Base-by-base conservation (phyloP, 2,113 vertebrate genomes). In the Cavia aperea region DNA sequence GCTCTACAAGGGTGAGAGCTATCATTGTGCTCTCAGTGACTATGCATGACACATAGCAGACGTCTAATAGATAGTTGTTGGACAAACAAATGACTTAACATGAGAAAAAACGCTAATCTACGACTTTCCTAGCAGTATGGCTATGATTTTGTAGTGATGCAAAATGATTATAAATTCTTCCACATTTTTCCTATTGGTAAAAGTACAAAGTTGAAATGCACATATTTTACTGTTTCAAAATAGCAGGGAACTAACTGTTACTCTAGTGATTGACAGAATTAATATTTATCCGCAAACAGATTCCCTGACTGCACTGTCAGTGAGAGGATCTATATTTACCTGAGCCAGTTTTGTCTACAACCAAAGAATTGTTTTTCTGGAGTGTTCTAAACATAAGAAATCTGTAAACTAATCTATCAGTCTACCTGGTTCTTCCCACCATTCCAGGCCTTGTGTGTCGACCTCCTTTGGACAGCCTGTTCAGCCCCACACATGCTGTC, bases 131-230 rank as follows among this genome's bases (percentile, higher is more conserved):
- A 62, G 81, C 16, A 39, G n/a, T 5, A 2, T 5, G 13, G 75
- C 49, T 39, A 51, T 23, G 62, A 66, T 29, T 56, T 36, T 65
- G 26, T 46, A 75, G 46, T 12, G 63, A 56, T 77, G n/a, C 24
- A 12, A 91, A 90, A 84, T 33, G 62, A 24, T 66, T 92, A 90
- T 89, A 88, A 94, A 88, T 60, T 93, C 46, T 94, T 94, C 54
- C 89, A 94, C 83, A 78, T 86, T 94, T 81, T 92, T 70, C 81
- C 31, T 85, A 24, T 58, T 87, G 65, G 75, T 93, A 54, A 79
- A 94, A 88, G 23, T 81, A 83, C 90, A n/a, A 92, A 68, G 49
- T 83, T 73, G 70, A 92, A 49, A 46, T 11, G 19, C 11, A 62
- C 13, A n/a, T 4, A 10, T 78, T 65, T 86, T 83, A 49, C 54